Evolutionary conservation across 2,113 vertebrate species (phyloP).

Genomic region (Oryzias curvinotus): DNA sequence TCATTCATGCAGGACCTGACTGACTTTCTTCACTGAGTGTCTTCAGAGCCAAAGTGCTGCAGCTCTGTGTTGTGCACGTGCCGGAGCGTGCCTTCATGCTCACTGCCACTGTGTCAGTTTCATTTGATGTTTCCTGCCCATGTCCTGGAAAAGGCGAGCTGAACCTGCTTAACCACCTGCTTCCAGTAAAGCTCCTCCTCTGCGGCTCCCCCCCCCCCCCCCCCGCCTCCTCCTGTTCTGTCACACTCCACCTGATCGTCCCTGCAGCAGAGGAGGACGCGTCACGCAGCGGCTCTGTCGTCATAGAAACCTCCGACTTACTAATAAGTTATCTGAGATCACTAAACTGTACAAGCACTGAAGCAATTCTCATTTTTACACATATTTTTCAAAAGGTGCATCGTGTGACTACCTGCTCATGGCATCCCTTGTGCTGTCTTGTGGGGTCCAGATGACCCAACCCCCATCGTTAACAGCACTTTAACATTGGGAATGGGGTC

Average conservation of each 20-base stretch:
- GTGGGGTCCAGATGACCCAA: too few relatives aligned
- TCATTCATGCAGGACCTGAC: too few relatives aligned
- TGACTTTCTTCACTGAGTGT: too few relatives aligned
- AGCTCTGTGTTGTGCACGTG: too few relatives aligned
- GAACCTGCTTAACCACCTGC: conserved; percentile 64
- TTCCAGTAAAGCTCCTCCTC: conserved; percentile 72
- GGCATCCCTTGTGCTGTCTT: too few relatives aligned
- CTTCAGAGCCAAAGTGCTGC: too few relatives aligned
- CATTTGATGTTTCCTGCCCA: conserved; percentile 45
- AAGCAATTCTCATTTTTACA: too few relatives aligned
- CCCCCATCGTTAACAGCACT: too few relatives aligned
- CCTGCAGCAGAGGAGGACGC: background rate
- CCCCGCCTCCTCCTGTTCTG: background rate
- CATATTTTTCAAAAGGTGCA: too few relatives aligned
- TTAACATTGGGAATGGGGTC: too few relatives aligned
- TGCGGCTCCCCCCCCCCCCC: conserved; percentile 30
- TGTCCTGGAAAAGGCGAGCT: conserved; percentile 63
- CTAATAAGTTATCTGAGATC: background rate
- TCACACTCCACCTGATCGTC: background rate
- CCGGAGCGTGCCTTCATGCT: conserved; percentile 1
- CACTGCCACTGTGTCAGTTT: conserved; percentile 1
- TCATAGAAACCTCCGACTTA: background rate
- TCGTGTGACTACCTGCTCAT: too few relatives aligned
- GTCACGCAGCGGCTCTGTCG: background rate
- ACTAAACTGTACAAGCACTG: background rate